phyloP scores from a whole-genome alignment of 1,140 invertebrate species.

The Daktulosphaira vitifoliae region DNA sequence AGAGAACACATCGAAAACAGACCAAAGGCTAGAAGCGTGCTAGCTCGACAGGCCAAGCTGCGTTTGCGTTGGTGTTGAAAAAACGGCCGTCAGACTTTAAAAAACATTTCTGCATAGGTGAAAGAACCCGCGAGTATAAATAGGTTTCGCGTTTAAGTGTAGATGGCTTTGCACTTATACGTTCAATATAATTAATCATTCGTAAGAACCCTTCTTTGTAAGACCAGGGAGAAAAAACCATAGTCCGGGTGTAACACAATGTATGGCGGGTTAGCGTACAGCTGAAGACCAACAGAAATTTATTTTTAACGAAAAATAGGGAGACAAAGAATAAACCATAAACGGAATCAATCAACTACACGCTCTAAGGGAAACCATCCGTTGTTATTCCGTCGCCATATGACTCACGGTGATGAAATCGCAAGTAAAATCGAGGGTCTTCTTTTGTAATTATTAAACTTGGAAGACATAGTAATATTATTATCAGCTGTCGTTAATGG shows the following conservation, averaged over 20 bases:
- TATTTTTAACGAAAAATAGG: background rate
- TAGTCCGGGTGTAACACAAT: background rate
- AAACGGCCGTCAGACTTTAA: no score
- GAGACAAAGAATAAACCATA: background rate
- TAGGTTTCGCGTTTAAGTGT: no score
- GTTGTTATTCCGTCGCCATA: background rate
- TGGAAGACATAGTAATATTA: background rate
- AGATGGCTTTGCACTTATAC: no score
- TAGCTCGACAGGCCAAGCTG: no score
- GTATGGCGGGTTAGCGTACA: background rate
- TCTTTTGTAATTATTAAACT: background rate
- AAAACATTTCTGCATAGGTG: no score
- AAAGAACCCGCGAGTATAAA: no score
- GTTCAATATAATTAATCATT: conserved; percentile 33
- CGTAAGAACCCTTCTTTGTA: background rate
- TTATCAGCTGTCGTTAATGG: no score
- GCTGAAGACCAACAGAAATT: background rate
- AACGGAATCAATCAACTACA: conserved; percentile 20
- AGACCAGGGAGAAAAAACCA: background rate
- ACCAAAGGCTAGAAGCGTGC: no score
- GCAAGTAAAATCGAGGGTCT: conserved; percentile 6
- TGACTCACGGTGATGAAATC: conserved; percentile 8
- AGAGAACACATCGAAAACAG: no score
- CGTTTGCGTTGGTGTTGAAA: no score
- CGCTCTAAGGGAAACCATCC: conserved; percentile 6